Evolutionary conservation across 2,888 invertebrate species (phyloP), one percentile per base, ranked within the genome.

Genomic region (Nycteola revayana): DNA sequence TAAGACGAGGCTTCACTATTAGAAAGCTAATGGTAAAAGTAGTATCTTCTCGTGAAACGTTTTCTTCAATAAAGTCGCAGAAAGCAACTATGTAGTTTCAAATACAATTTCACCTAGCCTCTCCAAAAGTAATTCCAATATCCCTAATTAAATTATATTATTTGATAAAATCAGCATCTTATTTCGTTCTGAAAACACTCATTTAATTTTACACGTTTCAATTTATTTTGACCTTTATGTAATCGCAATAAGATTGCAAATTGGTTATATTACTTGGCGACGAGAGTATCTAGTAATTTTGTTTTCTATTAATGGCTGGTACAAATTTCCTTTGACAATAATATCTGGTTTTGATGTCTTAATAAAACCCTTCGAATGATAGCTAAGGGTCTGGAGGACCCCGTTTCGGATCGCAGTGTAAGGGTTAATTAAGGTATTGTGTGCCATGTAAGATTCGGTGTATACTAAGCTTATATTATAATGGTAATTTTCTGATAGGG

Each of bases 341-440:
- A 58, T 50, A 35, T 66, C 75, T 75, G 77, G 65, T 67, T 72
- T 69, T 77, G 80, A 80, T 79, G 71, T 62, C 72, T 66, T 64
- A 60, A 69, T 75, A 67, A 67, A 79, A 72, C 72, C 76, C 68
- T 65, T 64, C 54, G 47, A 43, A 49, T 51, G 54, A 46, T 65
- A 63, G 61, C 60, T 49, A 32, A 45, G 57, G 61, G 58, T 49
- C 46, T 48, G 23, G 49, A 56, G 55, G 44, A 57, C 55, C 62
- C 51, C 35, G 27, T 32, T 46, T 33, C 35, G 22, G 32, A 18
- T 43, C 35, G 29, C 29, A n/a, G 36, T 29, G 39, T 49, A 48
- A 49, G 55, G 59, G 60, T 66, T 58, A 65, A 63, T 65, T 63
- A 56, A 37, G 40, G 49, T 44, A 59, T 56, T 64, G 54, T 60